A percentile compares a stretch with the other conserved stretches of the same genome.
These are phyloP conservation scores for Telenomus remus DNA, from an alignment of 1,140 invertebrate species.

Conservation along the genomic window DNA sequence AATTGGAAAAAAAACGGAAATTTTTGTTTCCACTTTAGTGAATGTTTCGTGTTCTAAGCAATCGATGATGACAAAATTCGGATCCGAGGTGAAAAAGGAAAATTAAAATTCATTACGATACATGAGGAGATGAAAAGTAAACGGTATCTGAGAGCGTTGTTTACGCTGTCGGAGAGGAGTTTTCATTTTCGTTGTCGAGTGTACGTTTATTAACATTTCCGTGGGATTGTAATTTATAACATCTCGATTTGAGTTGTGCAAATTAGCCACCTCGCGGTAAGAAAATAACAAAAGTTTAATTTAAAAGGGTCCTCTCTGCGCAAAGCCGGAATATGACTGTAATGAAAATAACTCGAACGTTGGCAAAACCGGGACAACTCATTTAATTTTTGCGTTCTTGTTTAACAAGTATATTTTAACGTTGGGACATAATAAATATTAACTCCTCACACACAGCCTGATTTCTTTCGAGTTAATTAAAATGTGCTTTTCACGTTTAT, in stretches of 20 bases:
- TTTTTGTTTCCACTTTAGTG: too few species aligned
- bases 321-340: slow-evolving; percentile 36
- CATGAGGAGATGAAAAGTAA: slow-evolving; percentile 18
- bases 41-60: too few species aligned
- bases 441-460: slow-evolving; percentile 44
- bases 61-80: not conserved
- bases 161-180: not conserved
- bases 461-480: slow-evolving; percentile 60
- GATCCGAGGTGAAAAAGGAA: slow-evolving; percentile 14
- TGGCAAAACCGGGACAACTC: slow-evolving; percentile 26
- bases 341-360: slow-evolving; percentile 43
- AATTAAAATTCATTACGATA: slow-evolving; percentile 16
- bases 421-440: slow-evolving; percentile 53
- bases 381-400: slow-evolving; percentile 47
- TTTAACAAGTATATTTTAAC: slow-evolving; percentile 46
- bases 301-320: slow-evolving; percentile 23
- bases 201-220: too few species aligned
- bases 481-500: slow-evolving; percentile 55
- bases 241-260: slow-evolving; percentile 19
- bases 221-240: slow-evolving; percentile 18
- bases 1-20: too few species aligned
- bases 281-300: slow-evolving; percentile 46
- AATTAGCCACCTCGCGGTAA: slow-evolving; percentile 29
- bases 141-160: slow-evolving; percentile 19
- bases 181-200: too few species aligned